Percentiles rank a stretch among this genome's conserved stretches.
Evolutionary conservation across 2,113 vertebrate genomes (phyloP).

Genomic region (Hemibagrus wyckioides): DNA sequence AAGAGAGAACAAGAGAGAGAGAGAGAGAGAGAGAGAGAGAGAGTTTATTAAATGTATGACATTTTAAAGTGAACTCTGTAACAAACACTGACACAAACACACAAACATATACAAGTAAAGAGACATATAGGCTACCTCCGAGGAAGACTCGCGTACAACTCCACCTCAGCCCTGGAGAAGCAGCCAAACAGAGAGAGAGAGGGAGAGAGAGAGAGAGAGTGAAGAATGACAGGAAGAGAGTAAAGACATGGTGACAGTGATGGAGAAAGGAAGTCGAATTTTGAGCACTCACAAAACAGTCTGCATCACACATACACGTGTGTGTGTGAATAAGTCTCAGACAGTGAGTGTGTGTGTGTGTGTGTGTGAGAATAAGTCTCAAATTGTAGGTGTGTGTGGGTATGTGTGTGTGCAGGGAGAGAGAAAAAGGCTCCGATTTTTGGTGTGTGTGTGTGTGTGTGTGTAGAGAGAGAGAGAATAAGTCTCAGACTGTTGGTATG

Average conservation of each 20-base stretch:
- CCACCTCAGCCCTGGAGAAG: slow-evolving; percentile 80
- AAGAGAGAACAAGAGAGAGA: background rate
- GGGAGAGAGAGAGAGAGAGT: slow-evolving; percentile 15
- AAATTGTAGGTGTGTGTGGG: slow-evolving; percentile 12
- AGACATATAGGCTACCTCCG: slow-evolving; percentile 72
- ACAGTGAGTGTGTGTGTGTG: background rate
- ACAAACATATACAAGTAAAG: slow-evolving; percentile 10
- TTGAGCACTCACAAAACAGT: slow-evolving; percentile 20
- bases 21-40: background rate
- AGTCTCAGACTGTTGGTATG: background rate
- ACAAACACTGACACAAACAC: background rate
- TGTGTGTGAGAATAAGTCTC: background rate
- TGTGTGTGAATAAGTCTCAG: background rate
- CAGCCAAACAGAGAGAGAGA: slow-evolving; percentile 33
- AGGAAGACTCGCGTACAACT: slow-evolving; percentile 83
- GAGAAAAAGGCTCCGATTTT: no score
- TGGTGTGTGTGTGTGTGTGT: slow-evolving; percentile 1
- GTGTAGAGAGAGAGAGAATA: no score
- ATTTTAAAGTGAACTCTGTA: background rate
- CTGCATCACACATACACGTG: background rate
- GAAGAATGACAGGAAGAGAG: slow-evolving; percentile 45
- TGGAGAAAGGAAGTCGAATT: slow-evolving; percentile 44
- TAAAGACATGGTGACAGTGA: slow-evolving; percentile 56
- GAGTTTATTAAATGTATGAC: background rate
- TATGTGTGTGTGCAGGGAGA: background rate